Evolutionary conservation across 2,113 vertebrate species (phyloP).

Genomic region (Gorsachius goisagi): DNA sequence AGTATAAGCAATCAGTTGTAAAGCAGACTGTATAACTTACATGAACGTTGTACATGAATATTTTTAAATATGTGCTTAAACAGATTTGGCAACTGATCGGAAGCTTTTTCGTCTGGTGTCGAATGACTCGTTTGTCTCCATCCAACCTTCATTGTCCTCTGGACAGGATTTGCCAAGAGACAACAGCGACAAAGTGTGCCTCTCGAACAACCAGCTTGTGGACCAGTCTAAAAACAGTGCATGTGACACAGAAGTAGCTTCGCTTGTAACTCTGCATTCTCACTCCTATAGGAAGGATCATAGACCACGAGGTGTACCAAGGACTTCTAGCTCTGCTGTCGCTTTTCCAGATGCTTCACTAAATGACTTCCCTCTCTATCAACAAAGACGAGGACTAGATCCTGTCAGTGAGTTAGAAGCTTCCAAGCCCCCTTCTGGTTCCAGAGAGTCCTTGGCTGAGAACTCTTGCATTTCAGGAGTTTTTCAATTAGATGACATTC

Average conservation of each 20-base stretch:
- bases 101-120: constrained; percentile 96
- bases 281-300: constrained; percentile 94
- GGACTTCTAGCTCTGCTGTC: constrained; percentile 95
- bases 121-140: constrained; percentile 95
- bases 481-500: constrained; percentile 79
- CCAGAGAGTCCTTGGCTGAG: constrained; percentile 79
- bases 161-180: constrained; percentile 89
- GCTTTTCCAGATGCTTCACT: constrained; percentile 93
- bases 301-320: constrained; percentile 91
- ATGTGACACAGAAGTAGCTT: constrained; percentile 85
- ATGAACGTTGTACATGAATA: neutral
- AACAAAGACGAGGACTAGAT: constrained; percentile 92
- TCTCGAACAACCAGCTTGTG: constrained; percentile 82
- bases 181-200: constrained; percentile 79
- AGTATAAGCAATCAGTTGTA: neutral
- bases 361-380: constrained; percentile 90
- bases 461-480: constrained; percentile 75
- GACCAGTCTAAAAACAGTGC: constrained; percentile 84
- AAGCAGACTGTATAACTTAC: neutral
- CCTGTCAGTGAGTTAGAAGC: constrained; percentile 94
- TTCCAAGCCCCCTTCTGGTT: constrained; percentile 80
- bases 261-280: constrained; percentile 84
- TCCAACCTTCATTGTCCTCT: constrained; percentile 93
- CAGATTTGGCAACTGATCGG: constrained; percentile 90
- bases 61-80: constrained; percentile 62